Conservation (phyloP, 2,797 vertebrate genomes). For the Phylloscopus collybita region DNA sequence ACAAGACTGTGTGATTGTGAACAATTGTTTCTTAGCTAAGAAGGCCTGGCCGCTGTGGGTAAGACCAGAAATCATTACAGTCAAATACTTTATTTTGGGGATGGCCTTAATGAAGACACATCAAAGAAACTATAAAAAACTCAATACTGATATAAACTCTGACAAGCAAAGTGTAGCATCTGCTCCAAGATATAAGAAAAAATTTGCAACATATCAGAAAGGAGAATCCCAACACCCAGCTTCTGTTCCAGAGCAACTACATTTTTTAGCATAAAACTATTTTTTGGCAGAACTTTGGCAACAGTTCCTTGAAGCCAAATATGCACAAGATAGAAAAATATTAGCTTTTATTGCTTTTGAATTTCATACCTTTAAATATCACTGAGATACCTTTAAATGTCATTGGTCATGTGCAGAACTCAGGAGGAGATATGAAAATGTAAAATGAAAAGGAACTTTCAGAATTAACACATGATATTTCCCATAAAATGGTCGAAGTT, state of each 20-base stretch:
- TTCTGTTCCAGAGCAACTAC: not conserved
- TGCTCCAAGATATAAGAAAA: not conserved
- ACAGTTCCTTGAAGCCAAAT: not conserved
- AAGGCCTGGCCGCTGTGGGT: not conserved
- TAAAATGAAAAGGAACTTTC: not conserved
- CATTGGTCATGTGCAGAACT: not conserved
- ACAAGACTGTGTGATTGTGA: not conserved
- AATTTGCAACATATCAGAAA: not conserved
- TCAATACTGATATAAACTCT: not conserved
- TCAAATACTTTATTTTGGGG: not conserved
- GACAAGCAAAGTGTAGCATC: not conserved
- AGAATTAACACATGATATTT: not conserved
- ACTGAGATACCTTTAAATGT: not conserved
- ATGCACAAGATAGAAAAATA: not conserved
- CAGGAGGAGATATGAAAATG: not conserved
- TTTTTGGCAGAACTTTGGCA: not conserved
- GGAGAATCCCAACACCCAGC: not conserved
- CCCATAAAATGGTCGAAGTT: not conserved
- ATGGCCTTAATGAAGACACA: not conserved
- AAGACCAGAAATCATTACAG: not conserved
- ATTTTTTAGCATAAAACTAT: not conserved
- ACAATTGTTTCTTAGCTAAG: not conserved
- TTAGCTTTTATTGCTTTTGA: not conserved
- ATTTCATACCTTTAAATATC: not conserved
- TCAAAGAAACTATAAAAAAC: not conserved